A percentile compares a stretch with the other conserved stretches of the same genome.
These are phyloP conservation scores for Tachypleus tridentatus DNA, from an alignment of 1,140 invertebrate species.

Conservation along the genomic window DNA sequence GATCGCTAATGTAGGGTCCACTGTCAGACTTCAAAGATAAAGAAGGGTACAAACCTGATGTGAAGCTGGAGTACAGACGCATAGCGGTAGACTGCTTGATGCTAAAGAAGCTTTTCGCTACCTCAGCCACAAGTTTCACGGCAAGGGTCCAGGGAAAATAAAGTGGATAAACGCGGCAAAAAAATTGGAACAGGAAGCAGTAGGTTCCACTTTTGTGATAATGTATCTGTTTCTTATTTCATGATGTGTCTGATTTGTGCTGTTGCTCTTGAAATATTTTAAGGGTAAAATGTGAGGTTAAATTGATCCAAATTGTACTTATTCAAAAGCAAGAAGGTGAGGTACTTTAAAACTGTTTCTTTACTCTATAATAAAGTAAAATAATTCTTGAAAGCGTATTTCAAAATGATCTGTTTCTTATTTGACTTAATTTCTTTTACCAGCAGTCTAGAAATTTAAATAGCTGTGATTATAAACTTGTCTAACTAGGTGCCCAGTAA, in stretches of 20 bases:
- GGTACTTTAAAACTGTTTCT: background rate
- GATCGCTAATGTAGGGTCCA: conserved; percentile 72
- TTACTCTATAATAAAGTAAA: background rate
- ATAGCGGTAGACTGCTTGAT: conserved; percentile 76
- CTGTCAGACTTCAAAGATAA: conserved; percentile 91
- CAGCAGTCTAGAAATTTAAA: too few species aligned
- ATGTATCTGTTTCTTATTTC: too few species aligned
- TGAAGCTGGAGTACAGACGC: conserved; percentile 95
- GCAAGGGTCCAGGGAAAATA: conserved; percentile 99
- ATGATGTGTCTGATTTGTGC: too few species aligned
- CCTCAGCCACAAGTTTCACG: conserved; percentile 88
- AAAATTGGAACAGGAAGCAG: conserved; percentile 84
- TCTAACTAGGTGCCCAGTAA: background rate
- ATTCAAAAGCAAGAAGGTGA: background rate
- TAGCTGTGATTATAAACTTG: too few species aligned
- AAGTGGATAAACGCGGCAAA: conserved; percentile 93
- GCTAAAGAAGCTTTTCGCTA: conserved; percentile 89
- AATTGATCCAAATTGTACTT: too few species aligned
- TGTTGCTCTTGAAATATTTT: too few species aligned
- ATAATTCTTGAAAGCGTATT: conserved; percentile 4
- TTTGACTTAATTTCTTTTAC: too few species aligned
- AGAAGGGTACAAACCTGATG: conserved; percentile 80
- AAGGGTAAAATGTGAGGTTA: conserved; percentile 4
- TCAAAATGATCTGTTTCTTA: background rate
- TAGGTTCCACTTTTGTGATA: conserved; percentile 32